These are phyloP conservation scores for Plagiodera versicolora DNA, from an alignment of 2,888 invertebrate genomes.

Conservation along the genomic window DNA sequence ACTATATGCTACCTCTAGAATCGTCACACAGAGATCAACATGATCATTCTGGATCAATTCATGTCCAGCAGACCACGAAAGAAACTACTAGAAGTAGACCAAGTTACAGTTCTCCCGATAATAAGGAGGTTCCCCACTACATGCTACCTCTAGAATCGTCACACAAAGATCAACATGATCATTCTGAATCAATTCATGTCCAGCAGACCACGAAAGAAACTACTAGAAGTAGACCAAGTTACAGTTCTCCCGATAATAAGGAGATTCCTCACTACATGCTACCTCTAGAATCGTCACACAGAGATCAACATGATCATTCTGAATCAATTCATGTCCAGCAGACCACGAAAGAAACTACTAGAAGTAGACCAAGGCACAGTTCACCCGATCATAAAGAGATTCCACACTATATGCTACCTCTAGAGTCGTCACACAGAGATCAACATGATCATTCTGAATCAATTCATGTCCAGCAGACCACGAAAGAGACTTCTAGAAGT, in stretches of 20 bases:
- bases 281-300: slow-evolving; percentile 43
- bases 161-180: background rate
- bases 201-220: background rate
- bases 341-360: background rate
- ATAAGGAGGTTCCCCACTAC: slow-evolving; percentile 46
- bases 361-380: background rate
- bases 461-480: background rate
- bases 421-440: slow-evolving; percentile 15
- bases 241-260: slow-evolving; percentile 20
- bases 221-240: background rate
- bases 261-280: slow-evolving; percentile 48
- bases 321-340: background rate
- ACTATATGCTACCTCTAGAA: slow-evolving; percentile 49
- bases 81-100: background rate
- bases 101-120: slow-evolving; percentile 14
- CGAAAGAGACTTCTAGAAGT: background rate
- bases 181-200: background rate
- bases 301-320: background rate
- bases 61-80: background rate
- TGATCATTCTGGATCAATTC: background rate
- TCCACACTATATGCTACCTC: slow-evolving; percentile 28
- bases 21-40: slow-evolving; percentile 25
- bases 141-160: slow-evolving; percentile 48
- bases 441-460: slow-evolving; percentile 7
- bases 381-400: slow-evolving; percentile 6